phyloP scores from a whole-genome alignment of 2,113 vertebrate species.

The Scolopax mira region DNA sequence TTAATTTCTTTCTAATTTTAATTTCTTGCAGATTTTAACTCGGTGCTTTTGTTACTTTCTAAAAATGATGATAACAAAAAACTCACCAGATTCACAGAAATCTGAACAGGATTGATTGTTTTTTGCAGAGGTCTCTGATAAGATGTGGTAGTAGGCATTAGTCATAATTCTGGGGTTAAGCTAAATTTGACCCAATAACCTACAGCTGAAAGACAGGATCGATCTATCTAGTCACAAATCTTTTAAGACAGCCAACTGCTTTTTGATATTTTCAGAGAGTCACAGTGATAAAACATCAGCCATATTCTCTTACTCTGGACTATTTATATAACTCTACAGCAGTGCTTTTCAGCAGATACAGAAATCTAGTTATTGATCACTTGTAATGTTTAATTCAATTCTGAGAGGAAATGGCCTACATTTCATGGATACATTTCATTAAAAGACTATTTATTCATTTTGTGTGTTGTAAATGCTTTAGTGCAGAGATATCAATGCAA shows the following conservation, averaged over 20 bases:
- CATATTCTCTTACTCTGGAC: neutral
- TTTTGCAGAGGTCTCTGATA: neutral
- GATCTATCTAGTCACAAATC: neutral
- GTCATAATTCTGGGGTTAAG: neutral
- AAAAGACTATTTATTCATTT: constrained; percentile 48
- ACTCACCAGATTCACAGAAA: neutral
- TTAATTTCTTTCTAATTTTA: too few species aligned
- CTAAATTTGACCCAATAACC: neutral
- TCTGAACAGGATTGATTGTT: neutral
- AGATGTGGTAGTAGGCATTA: neutral
- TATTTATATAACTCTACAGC: neutral
- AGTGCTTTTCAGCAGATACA: neutral
- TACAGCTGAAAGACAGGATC: neutral
- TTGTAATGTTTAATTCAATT: constrained; percentile 39
- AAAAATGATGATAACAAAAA: neutral
- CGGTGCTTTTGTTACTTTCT: neutral
- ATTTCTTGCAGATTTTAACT: neutral
- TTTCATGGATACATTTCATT: constrained; percentile 57
- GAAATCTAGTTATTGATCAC: constrained; percentile 49
- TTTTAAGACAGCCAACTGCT: neutral
- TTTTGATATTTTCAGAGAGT: neutral
- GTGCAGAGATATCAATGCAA: neutral
- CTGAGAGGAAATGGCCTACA: constrained; percentile 30
- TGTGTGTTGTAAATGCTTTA: constrained; percentile 37
- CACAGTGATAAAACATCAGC: neutral